Percentiles rank a stretch among this genome's conserved stretches.
Conservation (phyloP, 2,113 vertebrate species). For the Phalacrocorax aristotelis region DNA sequence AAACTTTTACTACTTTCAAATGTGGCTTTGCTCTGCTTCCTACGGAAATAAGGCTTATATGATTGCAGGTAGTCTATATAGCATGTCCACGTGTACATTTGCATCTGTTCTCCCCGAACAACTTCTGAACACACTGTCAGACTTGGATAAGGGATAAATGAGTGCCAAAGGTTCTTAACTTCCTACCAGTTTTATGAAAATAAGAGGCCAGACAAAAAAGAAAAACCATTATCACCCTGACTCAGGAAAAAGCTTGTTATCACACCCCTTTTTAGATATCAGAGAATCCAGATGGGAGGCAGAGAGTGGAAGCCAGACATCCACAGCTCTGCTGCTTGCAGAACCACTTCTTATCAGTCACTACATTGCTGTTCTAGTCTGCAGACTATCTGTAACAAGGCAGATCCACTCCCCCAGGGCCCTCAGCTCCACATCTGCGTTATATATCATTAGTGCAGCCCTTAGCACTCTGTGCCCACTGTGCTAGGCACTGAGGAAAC, state of each 20-base stretch:
- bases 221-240: not conserved
- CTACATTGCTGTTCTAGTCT: not conserved
- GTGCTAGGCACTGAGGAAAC: not conserved
- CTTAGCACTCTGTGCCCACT: not conserved
- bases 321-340: not conserved
- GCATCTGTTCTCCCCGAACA: not conserved
- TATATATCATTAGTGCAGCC: not conserved
- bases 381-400: not conserved
- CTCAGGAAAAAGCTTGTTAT: not conserved
- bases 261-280: not conserved
- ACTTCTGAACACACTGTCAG: not conserved
- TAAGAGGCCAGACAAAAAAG: not conserved
- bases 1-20: not conserved
- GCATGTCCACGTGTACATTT: accelerated
- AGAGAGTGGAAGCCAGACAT: not conserved
- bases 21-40: not conserved
- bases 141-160: not conserved
- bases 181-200: slow-evolving; percentile 3
- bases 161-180: not conserved
- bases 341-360: not conserved
- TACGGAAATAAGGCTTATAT: not conserved
- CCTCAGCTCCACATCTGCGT: not conserved
- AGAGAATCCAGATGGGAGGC: slow-evolving; percentile 2
- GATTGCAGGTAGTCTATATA: not conserved
- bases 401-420: not conserved